These are phyloP conservation scores for Macrosoma leucophasiata DNA, from an alignment of 2,888 invertebrate genomes.

Conservation along the genomic window DNA sequence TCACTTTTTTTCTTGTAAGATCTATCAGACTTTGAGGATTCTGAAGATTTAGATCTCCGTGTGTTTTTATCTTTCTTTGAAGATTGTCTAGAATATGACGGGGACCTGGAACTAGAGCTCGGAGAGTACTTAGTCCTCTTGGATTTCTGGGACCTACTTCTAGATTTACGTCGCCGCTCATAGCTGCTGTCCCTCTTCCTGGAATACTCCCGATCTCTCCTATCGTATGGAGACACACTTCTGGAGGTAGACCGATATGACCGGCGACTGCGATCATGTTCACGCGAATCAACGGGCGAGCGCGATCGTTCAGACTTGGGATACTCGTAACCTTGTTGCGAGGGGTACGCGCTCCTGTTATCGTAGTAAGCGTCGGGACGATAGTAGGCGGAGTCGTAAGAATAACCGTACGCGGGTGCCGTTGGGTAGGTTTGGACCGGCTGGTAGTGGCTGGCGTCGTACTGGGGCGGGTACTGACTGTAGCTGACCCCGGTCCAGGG, in stretches of 20 bases:
- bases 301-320: constrained; percentile 31
- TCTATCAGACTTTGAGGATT: constrained; percentile 46
- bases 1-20: constrained; percentile 40
- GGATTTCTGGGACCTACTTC: constrained; percentile 36
- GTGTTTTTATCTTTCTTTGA: constrained; percentile 38
- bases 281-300: constrained; percentile 34
- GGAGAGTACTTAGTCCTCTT: constrained; percentile 52
- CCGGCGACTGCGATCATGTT: constrained; percentile 33
- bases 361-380: constrained; percentile 45
- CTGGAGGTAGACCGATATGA: constrained; percentile 46
- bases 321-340: constrained; percentile 33
- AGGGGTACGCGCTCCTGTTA: constrained; percentile 31
- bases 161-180: constrained; percentile 39
- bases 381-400: constrained; percentile 50
- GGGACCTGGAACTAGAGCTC: constrained; percentile 49
- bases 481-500: constrained; percentile 68
- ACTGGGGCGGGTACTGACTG: constrained; percentile 51
- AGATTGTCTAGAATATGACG: constrained; percentile 45
- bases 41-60: constrained; percentile 41
- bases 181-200: constrained; percentile 47
- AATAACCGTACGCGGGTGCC: constrained; percentile 43
- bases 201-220: constrained; percentile 41
- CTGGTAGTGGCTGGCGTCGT: constrained; percentile 55
- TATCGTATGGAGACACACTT: constrained; percentile 49
- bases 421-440: no score